Percentiles rank a stretch among this genome's conserved stretches.
Evolutionary conservation across 1,140 invertebrate genomes (phyloP).

Genomic region (Drosophila sucinea): DNA sequence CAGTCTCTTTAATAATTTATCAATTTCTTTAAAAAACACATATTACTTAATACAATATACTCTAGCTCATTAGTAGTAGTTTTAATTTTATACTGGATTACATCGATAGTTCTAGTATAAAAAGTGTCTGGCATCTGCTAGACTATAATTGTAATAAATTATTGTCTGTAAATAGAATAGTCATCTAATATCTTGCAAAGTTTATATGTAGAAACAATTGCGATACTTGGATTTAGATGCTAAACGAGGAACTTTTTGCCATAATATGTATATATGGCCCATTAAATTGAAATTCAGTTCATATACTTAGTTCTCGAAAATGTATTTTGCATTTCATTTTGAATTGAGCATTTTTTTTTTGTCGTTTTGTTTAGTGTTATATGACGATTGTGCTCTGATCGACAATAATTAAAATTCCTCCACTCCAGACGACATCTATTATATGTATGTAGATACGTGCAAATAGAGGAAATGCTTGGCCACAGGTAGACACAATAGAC

Average conservation of each 20-base stretch:
- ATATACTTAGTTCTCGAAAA: neutral
- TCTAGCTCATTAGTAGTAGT: too few species aligned
- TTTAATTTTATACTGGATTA: too few species aligned
- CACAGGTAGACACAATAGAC: neutral
- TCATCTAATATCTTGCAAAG: too few species aligned
- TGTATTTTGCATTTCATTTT: conserved; percentile 3
- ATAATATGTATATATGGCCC: neutral
- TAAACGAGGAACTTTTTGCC: neutral
- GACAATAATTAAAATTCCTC: conserved; percentile 12
- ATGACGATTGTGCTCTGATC: neutral
- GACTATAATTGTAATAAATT: too few species aligned
- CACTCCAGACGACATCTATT: conserved; percentile 1
- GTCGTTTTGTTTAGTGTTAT: neutral
- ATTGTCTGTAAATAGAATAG: too few species aligned
- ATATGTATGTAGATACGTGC: neutral
- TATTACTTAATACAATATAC: too few species aligned
- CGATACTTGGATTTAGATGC: neutral
- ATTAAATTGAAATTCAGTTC: conserved; percentile 6
- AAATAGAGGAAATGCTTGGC: conserved; percentile 4
- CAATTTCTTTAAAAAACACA: too few species aligned
- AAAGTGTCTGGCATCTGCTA: too few species aligned
- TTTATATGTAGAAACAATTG: neutral
- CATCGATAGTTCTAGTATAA: too few species aligned
- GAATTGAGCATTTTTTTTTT: conserved; percentile 19
- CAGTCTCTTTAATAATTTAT: too few species aligned